Evolutionary conservation across 30 jellyfish, hydroid and myxozoan genomes (phyloP), one percentile per base, ranked within the genome.

Genomic region (Clytia hemisphaerica): DNA sequence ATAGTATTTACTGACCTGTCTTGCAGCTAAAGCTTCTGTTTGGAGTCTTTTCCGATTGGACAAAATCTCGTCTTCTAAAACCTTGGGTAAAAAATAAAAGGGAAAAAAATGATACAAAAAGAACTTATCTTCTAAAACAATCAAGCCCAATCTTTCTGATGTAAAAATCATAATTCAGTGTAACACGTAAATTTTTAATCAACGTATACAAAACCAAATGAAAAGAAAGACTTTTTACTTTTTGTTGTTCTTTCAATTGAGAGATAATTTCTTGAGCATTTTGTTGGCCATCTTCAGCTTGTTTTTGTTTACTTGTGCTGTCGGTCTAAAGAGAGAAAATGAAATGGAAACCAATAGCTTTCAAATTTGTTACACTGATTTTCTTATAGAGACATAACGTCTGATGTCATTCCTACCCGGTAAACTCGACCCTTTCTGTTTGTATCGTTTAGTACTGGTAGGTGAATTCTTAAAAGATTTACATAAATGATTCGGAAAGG

Each of bases 1-100:
- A n/a, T n/a, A n/a, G n/a, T n/a, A 21, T 4, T 22, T 10, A 4
- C 19, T n/a, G 4, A 87, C 97, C 93, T 87, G 85, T 68, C 53
- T 74, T 1, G 97, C 94, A 36, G 88, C 77, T 26, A 46, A 1
- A 6, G 97, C 93, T 69, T 87, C 97, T 34, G 62, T 80, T 36
- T 87, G 92, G 15, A 87, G 72, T 55, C 94, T 57, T 42, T 59
- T 69, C 61, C 94, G 54, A 58, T 53, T 87, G 27, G 25, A 25
- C 25, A 46, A 64, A 18, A 87, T 75, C 62, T 87, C 88, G 27
- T 87, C 94, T 69, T 78, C 94, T 24, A 87, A 57, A 19, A 69
- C 68, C 97, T 87, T 34, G 4, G 34, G 35, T 22, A 61, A 15
- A 76, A 46, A 37, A 36, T 18, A 47, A 37, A 3, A 38, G 10